A percentile compares a stretch with the other conserved stretches of the same genome.
phyloP scores from a whole-genome alignment of 1,140 invertebrate species.

The Aphaenogaster floridana region DNA sequence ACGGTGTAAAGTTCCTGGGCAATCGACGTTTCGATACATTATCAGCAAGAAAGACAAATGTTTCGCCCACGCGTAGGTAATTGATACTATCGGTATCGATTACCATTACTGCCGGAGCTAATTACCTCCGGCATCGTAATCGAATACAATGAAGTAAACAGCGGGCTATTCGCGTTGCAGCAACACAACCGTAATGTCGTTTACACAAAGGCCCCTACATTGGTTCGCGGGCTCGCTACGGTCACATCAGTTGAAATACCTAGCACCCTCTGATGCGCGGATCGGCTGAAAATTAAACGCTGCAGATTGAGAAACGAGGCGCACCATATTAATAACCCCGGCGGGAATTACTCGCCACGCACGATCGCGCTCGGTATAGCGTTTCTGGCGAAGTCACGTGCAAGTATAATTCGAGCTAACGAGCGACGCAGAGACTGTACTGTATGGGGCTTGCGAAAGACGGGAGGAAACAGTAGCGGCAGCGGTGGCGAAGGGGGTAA shows the following conservation, averaged over 20 bases:
- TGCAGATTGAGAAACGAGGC: conserved; percentile 61
- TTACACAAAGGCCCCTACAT: conserved; percentile 32
- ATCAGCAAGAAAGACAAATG: conserved; percentile 64
- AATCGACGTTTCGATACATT: conserved; percentile 65
- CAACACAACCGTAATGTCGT: conserved; percentile 51
- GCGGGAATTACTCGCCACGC: conserved; percentile 65
- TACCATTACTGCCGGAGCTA: conserved; percentile 61
- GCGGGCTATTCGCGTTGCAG: conserved; percentile 51
- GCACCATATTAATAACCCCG: conserved; percentile 66
- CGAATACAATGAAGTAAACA: conserved; percentile 65
- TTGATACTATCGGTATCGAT: conserved; percentile 66
- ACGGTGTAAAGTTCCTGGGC: conserved; percentile 58
- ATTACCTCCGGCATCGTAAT: conserved; percentile 63
- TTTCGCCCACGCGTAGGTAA: conserved; percentile 54
- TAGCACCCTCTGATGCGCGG: neutral
- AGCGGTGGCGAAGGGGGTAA: conserved; percentile 38
- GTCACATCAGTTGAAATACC: conserved; percentile 16
- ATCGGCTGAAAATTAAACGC: conserved; percentile 35
- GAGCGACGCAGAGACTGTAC: conserved; percentile 67
- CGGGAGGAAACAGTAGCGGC: conserved; percentile 46
- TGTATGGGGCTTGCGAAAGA: conserved; percentile 26
- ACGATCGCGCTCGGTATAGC: conserved; percentile 63
- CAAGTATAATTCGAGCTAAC: conserved; percentile 79
- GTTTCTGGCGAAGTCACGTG: conserved; percentile 55
- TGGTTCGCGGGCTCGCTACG: conserved; percentile 28